Evolutionary conservation across 2,113 vertebrate species (phyloP), one percentile per base, ranked within the genome.

Genomic region (Typhlomys cinereus): DNA sequence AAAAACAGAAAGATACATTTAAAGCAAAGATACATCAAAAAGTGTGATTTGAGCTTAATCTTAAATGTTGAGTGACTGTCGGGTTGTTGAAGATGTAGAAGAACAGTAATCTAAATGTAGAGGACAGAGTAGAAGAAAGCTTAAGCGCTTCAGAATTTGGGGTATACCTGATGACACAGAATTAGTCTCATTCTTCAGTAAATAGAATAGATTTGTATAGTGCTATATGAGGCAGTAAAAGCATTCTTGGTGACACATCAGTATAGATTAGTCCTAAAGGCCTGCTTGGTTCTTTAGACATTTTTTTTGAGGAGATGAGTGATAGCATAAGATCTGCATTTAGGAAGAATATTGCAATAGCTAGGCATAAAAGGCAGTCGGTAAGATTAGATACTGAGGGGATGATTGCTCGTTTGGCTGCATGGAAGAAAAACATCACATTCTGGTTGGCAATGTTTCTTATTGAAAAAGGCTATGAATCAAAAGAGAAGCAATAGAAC

Each of bases 321-420:
- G 36, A 87, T 41, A 87, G 70, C 10, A 74, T 66, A 93, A 95
- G 74, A 85, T 74, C 75, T 88, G 25, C 57, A 92, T 84, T 96
- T 89, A 73, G 66, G 71, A 96, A 92, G 73, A 94, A 80, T 10
- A 64, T 20, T 91, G 41, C 79, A 89, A 83, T 31, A 92, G 46
- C 62, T 87, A 79, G 46, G 44, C 59, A 70, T 41, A 91, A 89
- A 76, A 91, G 64, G 75, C 57, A 93, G 15, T 48, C 18, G 18
- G 71, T 27, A 74, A 29, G 34, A 86, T 57, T 29, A 83, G 54
- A 87, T 62, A 17, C 44, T 78, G 54, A 69, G 66, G 89, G 83
- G 84, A 86, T 95, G 75, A 95, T 80, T 88, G 59, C 48, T 74
- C 91, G 88, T 85, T 92, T 91, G 87, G 62, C 52, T 90, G 41